A percentile compares a stretch with the other conserved stretches of the same genome.
Conservation (phyloP, 2,797 vertebrate genomes). For the Limosa lapponica region DNA sequence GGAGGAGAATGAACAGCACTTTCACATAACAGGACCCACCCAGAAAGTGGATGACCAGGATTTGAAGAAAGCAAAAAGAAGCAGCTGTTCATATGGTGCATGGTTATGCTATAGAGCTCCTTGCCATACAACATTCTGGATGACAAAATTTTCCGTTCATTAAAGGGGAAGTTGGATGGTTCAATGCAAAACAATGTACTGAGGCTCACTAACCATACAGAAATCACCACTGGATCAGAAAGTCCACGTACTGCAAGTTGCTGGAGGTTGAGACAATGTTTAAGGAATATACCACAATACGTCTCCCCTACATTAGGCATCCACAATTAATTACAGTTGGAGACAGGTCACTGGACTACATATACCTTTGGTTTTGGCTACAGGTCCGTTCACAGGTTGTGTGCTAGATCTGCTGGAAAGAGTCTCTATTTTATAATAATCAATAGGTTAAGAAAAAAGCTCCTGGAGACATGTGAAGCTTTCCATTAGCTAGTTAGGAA, state of each 20-base stretch:
- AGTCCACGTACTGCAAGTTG: neutral
- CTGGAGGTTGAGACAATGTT: neutral
- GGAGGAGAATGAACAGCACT: neutral
- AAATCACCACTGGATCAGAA: neutral
- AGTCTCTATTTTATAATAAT: neutral
- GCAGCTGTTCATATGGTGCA: neutral
- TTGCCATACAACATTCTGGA: neutral
- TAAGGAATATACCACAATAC: neutral
- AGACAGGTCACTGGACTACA: neutral
- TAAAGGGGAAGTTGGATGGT: neutral
- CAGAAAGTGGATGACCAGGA: neutral
- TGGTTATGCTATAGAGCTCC: accelerated
- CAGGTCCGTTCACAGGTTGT: neutral
- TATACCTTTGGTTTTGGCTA: neutral
- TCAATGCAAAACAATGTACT: neutral
- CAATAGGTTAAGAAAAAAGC: neutral
- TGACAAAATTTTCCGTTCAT: neutral
- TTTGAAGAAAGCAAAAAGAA: neutral
- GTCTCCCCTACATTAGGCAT: neutral
- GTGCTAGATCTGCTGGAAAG: neutral
- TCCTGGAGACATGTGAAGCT: neutral
- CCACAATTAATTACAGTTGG: neutral
- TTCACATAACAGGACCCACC: neutral
- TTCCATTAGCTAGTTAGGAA: neutral
- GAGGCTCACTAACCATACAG: neutral